Evolutionary conservation across 2,797 vertebrate genomes (phyloP), one percentile per base, ranked within the genome.

Genomic region (Cirrhinus molitorella): DNA sequence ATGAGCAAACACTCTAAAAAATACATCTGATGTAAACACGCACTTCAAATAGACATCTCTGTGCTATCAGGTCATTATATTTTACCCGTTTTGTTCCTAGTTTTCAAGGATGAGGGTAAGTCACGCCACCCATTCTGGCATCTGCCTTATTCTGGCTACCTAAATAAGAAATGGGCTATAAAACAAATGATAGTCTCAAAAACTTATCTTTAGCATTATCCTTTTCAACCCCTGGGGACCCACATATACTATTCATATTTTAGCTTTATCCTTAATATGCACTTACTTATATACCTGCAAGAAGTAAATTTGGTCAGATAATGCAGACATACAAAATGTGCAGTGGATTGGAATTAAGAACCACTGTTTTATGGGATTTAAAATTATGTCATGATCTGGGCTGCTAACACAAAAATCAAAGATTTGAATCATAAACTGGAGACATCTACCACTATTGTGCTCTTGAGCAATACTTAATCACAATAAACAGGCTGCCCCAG

Each of bases 391-490:
- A 2, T 76, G 21, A 59, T 76, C 9, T 76, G n/a, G 73, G 19
- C 13, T 59, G n/a, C 34, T 23, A 25, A 57, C 40, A 12, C 3
- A 13, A 31, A 47, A 6, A 23, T 47, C 23, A 47, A 47, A 31
- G 17, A 45, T 61, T 23, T 77, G 57, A 63, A 63, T 63, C 57
- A 31, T 63, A 47, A 77, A 47, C 23, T 21, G 14, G 53, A 59
- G 21, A 43, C 34, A 76, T 43, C 51, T 25, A 40, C 5, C 16
- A 21, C 34, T 55, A 19, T 23, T 61, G 14, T 45, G 55, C 55
- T 76, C 53, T 76, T 76, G 53, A 59, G 53, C 55, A 45, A 76
- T 43, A 61, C 55, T 28, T 51, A 51, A 31, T 72, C 25, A 31
- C 70, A 72, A 16, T 70, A 23, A 59, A 70, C n/a, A 51, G 70